These are phyloP conservation scores for Premnoplex brunnescens DNA, from an alignment of 2,797 vertebrate species.

Conservation along the genomic window DNA sequence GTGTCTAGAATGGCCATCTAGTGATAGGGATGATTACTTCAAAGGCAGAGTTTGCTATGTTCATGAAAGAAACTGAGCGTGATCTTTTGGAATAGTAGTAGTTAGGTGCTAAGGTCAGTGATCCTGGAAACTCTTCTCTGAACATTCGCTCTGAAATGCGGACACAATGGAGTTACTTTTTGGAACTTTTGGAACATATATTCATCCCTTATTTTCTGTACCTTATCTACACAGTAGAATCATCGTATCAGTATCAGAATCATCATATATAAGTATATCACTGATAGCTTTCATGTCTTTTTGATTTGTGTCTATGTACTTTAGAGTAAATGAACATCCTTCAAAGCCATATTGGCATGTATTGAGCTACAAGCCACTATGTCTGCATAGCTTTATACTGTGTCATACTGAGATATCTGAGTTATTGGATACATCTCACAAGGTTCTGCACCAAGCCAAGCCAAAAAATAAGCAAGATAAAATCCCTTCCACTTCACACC, in stretches of 20 bases:
- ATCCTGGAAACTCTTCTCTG: background rate
- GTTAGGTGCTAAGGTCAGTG: background rate
- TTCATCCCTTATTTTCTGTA: background rate
- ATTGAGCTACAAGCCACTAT: background rate
- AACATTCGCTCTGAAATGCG: background rate
- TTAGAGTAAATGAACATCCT: background rate
- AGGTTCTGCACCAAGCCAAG: background rate
- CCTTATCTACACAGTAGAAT: background rate
- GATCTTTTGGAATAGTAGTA: background rate
- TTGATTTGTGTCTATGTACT: background rate
- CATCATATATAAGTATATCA: background rate
- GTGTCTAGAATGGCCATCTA: background rate
- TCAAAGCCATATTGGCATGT: background rate
- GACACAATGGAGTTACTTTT: background rate
- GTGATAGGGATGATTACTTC: background rate
- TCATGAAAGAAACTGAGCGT: background rate
- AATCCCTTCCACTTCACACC: background rate
- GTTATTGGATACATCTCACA: accelerated
- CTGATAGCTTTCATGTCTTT: background rate
- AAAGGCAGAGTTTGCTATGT: background rate
- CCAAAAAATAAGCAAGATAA: background rate
- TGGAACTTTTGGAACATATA: background rate
- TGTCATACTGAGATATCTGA: background rate
- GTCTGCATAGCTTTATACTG: background rate
- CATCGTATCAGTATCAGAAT: too few relatives aligned